Evolutionary conservation across 2,797 vertebrate genomes (phyloP).

Genomic region (Karalla daura): DNA sequence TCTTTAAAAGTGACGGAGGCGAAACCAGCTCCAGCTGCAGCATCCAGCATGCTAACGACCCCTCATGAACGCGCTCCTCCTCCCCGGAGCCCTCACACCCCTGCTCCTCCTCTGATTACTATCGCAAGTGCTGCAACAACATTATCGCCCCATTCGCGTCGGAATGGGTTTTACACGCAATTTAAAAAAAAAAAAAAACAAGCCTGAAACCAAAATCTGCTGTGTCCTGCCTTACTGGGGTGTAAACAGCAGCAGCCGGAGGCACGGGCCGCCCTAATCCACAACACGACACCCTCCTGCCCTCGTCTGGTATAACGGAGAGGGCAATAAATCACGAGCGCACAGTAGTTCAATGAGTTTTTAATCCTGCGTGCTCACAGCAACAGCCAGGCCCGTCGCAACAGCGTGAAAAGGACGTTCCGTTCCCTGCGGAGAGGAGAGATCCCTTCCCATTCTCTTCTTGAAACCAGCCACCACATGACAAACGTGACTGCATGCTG

Average conservation of each 20-base stretch:
- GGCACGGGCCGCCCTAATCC: constrained; percentile 32
- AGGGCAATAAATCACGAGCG: constrained; percentile 32
- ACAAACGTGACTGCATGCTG: constrained; percentile 42
- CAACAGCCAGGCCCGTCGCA: constrained; percentile 49
- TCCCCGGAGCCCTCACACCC: constrained; percentile 8
- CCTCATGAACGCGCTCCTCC: not conserved
- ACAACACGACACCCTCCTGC: constrained; percentile 29
- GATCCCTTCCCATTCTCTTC: constrained; percentile 30
- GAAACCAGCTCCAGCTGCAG: constrained; percentile 13
- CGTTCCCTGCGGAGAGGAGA: constrained; percentile 38
- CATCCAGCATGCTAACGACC: constrained; percentile 16
- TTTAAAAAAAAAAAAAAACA: too few species aligned
- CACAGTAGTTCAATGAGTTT: constrained; percentile 22
- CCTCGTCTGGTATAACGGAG: constrained; percentile 20
- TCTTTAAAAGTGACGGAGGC: constrained; percentile 20
- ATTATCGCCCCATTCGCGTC: constrained; percentile 25
- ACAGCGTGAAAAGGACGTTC: constrained; percentile 55
- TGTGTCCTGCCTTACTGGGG: constrained; percentile 22
- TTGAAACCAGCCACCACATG: constrained; percentile 27
- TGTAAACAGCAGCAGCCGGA: constrained; percentile 19
- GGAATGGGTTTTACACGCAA: constrained; percentile 32
- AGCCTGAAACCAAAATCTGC: constrained; percentile 46
- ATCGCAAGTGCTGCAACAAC: constrained; percentile 37
- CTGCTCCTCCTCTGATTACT: constrained; percentile 22
- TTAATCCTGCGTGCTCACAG: constrained; percentile 24